Percentiles rank a stretch among this genome's conserved stretches.
phyloP scores from a whole-genome alignment of 2,797 vertebrate species.

The Rhabdomys pumilio region DNA sequence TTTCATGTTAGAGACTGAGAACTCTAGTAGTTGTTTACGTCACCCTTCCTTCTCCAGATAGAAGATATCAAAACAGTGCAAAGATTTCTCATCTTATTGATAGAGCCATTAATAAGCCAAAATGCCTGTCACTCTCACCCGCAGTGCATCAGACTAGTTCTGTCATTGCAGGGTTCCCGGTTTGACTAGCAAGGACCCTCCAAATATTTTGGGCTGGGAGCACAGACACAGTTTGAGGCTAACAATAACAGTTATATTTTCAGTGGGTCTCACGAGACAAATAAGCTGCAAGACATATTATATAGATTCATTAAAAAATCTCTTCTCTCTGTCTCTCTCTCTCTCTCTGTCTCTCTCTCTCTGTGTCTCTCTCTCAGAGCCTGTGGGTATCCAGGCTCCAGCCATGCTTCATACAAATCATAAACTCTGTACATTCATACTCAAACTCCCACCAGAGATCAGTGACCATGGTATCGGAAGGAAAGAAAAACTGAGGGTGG shows the following conservation, averaged over 20 bases:
- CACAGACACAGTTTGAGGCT: conserved; percentile 99
- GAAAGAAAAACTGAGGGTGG: not conserved
- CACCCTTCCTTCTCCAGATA: conserved; percentile 99
- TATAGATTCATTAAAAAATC: conserved; percentile 99
- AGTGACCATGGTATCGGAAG: not conserved
- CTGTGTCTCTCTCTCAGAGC: conserved; percentile 88
- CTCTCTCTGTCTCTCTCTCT: no score
- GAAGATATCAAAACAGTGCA: conserved; percentile 99
- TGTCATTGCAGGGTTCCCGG: conserved; percentile 99
- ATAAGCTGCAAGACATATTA: conserved; percentile 99
- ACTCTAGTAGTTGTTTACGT: conserved; percentile 99
- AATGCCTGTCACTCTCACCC: conserved; percentile 99
- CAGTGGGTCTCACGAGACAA: conserved; percentile 99
- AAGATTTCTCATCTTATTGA: conserved; percentile 99
- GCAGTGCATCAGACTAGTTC: conserved; percentile 99
- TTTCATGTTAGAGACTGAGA: conserved; percentile 99
- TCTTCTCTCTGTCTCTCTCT: conserved; percentile 86
- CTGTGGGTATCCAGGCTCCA: not conserved
- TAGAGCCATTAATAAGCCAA: conserved; percentile 96
- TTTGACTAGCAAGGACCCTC: conserved; percentile 98
- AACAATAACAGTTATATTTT: conserved; percentile 99
- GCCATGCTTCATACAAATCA: not conserved
- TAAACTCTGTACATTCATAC: not conserved
- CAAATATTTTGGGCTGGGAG: conserved; percentile 92
- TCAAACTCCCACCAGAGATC: not conserved